Base-by-base conservation (phyloP, 2,888 invertebrate species). In the Celastrina argiolus region DNA sequence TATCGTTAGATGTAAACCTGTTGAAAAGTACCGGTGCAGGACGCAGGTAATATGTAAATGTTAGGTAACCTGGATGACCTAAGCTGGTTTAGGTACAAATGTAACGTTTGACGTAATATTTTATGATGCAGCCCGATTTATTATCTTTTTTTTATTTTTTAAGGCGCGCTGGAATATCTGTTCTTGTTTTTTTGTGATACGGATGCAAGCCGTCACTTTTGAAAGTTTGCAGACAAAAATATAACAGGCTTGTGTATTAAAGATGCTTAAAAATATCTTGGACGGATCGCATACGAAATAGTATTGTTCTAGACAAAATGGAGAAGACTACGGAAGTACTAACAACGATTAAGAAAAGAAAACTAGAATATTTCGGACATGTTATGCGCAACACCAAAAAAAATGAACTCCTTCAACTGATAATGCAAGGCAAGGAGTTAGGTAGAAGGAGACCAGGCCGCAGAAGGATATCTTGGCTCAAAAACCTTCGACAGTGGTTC, bases 1-100 rank as follows among this genome's bases (percentile, higher is more conserved):
- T 59, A 34, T 59, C 31, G 36, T 16, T 12, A 39, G 18, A 36
- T 61, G 22, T 61, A 61, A 61, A 18, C 36, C 22, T 18, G 61
- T 61, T 34, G 36, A 34, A 39, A 39, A 22, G 61, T 61, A 61
- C 61, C 61, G 61, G 36, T 61, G 36, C 61, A 22, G 22, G 51
- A 51, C 61, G 61, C 61, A 61, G 61, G 61, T 61, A 61, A 61
- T 61, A 61, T 61, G 61, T 36, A 14, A 26, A 61, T 61, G 61
- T 61, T 61, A 61, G n/a, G 61, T 61, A 39, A 61, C 61, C 61
- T 61, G 39, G 39, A 39, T 61, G 61, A 61, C 39, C 61, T 61
- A 61, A 61, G 36, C 59, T 18, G 61, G 22, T 22, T 61, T 39
- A 61, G 61, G 61, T 61, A 14, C 61, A 61, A 39, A 12, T 36